A percentile compares a stretch with the other conserved stretches of the same genome.
phyloP scores from a whole-genome alignment of 2,888 invertebrate genomes.

The Yponomeuta malinellus region DNA sequence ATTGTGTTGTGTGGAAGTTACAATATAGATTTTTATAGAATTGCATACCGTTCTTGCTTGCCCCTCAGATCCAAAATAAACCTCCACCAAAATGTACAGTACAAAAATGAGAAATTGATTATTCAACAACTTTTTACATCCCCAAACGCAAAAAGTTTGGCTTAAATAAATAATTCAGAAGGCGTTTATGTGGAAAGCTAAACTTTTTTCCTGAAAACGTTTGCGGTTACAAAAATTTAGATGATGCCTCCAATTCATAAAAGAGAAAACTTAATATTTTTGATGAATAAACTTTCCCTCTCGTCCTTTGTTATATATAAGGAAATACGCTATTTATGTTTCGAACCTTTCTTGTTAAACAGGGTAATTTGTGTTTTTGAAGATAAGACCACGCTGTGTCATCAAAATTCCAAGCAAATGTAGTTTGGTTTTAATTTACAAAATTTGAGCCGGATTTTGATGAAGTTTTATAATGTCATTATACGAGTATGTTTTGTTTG shows the following conservation, averaged over 20 bases:
- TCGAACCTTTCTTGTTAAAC: too few species aligned
- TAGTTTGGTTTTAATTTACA: too few species aligned
- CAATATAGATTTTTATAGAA: too few species aligned
- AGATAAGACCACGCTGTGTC: too few species aligned
- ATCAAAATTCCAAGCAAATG: too few species aligned
- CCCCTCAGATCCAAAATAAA: too few species aligned
- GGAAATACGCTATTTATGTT: background rate
- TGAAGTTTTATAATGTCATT: too few species aligned
- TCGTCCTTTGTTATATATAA: background rate
- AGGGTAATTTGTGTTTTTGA: too few species aligned
- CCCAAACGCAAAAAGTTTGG: background rate
- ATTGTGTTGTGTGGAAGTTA: too few species aligned
- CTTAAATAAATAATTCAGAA: background rate
- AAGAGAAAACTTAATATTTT: background rate
- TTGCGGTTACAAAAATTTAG: background rate
- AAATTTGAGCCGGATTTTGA: too few species aligned
- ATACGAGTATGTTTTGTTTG: too few species aligned
- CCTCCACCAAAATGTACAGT: background rate
- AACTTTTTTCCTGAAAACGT: background rate
- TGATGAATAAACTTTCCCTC: background rate
- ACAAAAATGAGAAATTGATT: background rate
- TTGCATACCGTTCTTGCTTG: too few species aligned
- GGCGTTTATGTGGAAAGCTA: slow-evolving; percentile 2
- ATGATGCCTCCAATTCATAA: background rate
- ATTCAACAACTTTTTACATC: background rate